phyloP scores from a whole-genome alignment of 2,113 vertebrate genomes.

The Platycercus adscitus region DNA sequence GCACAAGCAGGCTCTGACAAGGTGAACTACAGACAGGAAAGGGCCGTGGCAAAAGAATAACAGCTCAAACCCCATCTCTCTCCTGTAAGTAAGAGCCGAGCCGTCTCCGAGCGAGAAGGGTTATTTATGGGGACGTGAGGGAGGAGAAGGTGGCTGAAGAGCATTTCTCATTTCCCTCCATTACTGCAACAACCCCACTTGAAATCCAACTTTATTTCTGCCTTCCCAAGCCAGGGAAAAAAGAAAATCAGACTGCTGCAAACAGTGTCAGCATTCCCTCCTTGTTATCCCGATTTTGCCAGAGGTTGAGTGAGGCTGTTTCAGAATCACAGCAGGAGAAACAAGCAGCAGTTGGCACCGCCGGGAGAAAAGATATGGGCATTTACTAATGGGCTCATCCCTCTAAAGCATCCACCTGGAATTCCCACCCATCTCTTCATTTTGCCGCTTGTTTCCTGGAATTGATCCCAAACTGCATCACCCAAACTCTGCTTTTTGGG shows the following conservation, averaged over 20 bases:
- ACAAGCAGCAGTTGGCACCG: neutral
- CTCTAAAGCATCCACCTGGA: neutral
- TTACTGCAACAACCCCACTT: conserved; percentile 33
- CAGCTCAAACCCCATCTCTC: neutral
- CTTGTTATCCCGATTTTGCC: neutral
- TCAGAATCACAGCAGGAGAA: neutral
- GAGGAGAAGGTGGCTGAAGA: conserved; percentile 55
- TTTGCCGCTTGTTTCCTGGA: neutral
- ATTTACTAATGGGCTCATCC: neutral
- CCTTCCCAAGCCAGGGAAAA: neutral
- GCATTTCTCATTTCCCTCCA: conserved; percentile 45
- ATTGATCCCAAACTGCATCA: neutral
- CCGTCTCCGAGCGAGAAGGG: fast-evolving
- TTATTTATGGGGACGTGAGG: conserved; percentile 30
- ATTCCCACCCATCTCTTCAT: neutral
- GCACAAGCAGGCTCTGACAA: neutral
- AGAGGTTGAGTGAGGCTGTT: neutral
- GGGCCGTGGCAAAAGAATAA: neutral
- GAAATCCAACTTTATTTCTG: conserved; percentile 33
- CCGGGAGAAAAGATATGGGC: neutral
- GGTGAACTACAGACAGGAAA: neutral
- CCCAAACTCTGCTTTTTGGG: neutral
- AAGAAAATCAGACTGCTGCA: neutral
- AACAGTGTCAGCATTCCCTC: neutral
- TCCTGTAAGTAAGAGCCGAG: neutral